A percentile compares a stretch with the other conserved stretches of the same genome.
Evolutionary conservation across 2,888 invertebrate species (phyloP).

Genomic region (Melinopterus prodromus): DNA sequence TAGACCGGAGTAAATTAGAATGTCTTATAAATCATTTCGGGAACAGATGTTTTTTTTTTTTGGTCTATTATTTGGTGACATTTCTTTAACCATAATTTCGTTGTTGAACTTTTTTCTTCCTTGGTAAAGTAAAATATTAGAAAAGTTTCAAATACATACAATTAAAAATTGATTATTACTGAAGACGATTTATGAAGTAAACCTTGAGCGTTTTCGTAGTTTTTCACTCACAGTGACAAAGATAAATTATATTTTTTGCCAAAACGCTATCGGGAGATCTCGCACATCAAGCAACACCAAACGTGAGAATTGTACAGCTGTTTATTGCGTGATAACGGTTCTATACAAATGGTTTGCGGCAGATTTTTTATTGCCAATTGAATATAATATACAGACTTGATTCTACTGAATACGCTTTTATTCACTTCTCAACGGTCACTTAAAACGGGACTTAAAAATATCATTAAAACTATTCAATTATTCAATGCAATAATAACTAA

Average conservation of each 20-base stretch:
- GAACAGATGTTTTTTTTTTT: not conserved
- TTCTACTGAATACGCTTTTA: too few relatives aligned
- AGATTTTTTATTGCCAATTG: not conserved
- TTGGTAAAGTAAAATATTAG: not conserved
- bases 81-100: not conserved
- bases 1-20: not conserved
- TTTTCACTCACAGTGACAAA: too few relatives aligned
- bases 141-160: not conserved
- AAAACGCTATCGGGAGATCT: not conserved
- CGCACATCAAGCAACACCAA: not conserved
- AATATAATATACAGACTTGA: not conserved
- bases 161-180: too few relatives aligned
- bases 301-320: not conserved
- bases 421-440: too few relatives aligned
- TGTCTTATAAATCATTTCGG: not conserved
- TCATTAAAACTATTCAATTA: too few relatives aligned
- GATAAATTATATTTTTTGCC: not conserved
- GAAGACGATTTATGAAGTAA: too few relatives aligned
- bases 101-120: too few relatives aligned
- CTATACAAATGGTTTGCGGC: not conserved
- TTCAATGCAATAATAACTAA: too few relatives aligned
- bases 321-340: not conserved
- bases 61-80: not conserved
- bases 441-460: too few relatives aligned
- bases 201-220: too few relatives aligned